phyloP scores from a whole-genome alignment of 1,140 invertebrate genomes.

The Anastrepha ludens region DNA sequence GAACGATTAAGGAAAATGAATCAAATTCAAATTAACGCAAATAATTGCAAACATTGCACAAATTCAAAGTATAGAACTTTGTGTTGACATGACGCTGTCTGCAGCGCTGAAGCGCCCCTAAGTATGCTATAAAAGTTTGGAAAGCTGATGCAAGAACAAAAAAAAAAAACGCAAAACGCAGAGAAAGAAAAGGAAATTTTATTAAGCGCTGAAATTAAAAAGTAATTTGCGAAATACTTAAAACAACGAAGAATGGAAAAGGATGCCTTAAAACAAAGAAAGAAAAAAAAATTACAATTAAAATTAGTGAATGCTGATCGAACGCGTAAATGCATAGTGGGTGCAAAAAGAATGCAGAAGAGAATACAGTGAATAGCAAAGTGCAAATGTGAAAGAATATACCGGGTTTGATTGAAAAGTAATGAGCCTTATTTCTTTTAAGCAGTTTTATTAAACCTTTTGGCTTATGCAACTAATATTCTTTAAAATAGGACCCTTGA shows the following conservation, averaged over 20 bases:
- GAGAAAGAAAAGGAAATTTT: neutral
- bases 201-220: neutral
- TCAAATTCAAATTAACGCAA: conserved; percentile 49
- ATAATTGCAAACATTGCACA: conserved; percentile 37
- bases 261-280: neutral
- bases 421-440: too few relatives aligned
- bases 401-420: too few relatives aligned
- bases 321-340: neutral
- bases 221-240: neutral
- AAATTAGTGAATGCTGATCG: neutral
- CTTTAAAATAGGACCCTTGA: too few relatives aligned
- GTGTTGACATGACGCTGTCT: conserved; percentile 31
- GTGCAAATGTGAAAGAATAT: too few relatives aligned
- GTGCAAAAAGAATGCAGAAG: too few relatives aligned
- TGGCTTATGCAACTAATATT: too few relatives aligned
- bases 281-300: too few relatives aligned
- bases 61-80: conserved; percentile 34
- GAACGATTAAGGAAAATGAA: conserved; percentile 35
- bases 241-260: neutral
- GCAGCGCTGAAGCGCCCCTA: neutral
- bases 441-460: too few relatives aligned
- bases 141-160: neutral
- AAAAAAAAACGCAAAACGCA: neutral
- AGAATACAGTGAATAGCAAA: too few relatives aligned
- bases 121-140: neutral